Conservation (phyloP, 2,113 vertebrate genomes). For the Polypterus senegalus region DNA sequence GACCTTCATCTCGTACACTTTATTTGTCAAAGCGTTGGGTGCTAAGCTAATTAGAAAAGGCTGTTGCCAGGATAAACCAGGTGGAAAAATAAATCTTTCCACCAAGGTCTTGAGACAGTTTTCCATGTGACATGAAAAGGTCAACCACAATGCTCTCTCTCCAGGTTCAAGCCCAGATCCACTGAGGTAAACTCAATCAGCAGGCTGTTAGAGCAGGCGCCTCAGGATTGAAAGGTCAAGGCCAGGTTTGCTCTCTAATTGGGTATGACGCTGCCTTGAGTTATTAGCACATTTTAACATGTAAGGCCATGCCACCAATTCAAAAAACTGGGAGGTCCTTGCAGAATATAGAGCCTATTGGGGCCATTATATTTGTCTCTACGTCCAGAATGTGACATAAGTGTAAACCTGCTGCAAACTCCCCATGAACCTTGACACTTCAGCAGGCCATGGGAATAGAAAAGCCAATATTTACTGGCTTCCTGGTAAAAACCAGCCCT, state of each 20-base stretch:
- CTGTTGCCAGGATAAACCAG: slow-evolving; percentile 19
- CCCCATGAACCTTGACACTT: slow-evolving; percentile 13
- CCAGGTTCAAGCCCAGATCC: slow-evolving; percentile 20
- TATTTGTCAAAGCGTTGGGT: too few species aligned
- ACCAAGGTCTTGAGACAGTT: slow-evolving; percentile 41
- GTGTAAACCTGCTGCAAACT: neutral
- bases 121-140: slow-evolving; percentile 36
- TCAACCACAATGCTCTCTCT: slow-evolving; percentile 30
- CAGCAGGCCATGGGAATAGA: slow-evolving; percentile 16
- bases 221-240: slow-evolving; percentile 35
- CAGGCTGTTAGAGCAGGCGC: slow-evolving; percentile 6
- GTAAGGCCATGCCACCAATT: too few species aligned
- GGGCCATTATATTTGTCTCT: too few species aligned
- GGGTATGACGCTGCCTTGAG: slow-evolving; percentile 1
- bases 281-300: neutral
- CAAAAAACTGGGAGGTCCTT: too few species aligned
- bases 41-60: too few species aligned
- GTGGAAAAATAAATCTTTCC: slow-evolving; percentile 43
- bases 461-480: slow-evolving; percentile 6
- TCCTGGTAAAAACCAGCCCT: neutral
- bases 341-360: too few species aligned
- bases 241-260: slow-evolving; percentile 20
- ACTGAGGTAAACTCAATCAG: neutral
- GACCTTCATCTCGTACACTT: too few species aligned
- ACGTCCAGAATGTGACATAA: too few species aligned